These are phyloP conservation scores for Nicator chloris DNA, from an alignment of 2,113 vertebrate genomes.

Conservation along the genomic window DNA sequence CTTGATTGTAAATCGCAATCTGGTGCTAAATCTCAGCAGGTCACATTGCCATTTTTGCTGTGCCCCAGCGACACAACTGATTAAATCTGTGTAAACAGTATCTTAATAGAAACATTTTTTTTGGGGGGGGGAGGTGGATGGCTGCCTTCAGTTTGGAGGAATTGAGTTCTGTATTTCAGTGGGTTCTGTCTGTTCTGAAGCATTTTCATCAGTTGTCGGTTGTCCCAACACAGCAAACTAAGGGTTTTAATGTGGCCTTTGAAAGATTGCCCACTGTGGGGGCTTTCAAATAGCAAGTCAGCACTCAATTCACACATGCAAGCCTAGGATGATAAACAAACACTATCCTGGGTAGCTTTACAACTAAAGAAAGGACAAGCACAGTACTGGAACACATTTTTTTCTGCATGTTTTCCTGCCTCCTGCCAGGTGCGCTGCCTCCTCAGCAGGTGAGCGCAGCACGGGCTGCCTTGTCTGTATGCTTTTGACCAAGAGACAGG, in stretches of 20 bases:
- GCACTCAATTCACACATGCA: constrained; percentile 1
- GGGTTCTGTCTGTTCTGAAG: constrained; percentile 10
- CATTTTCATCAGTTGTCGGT: constrained; percentile 59
- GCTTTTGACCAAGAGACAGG: neutral
- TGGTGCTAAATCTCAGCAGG: constrained; percentile 73
- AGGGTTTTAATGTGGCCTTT: constrained; percentile 54
- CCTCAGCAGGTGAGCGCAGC: rapidly evolving
- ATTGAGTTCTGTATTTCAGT: constrained; percentile 36
- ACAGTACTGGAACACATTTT: neutral
- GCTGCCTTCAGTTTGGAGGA: constrained; percentile 46
- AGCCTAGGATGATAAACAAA: constrained; percentile 35
- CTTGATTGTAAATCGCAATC: constrained; percentile 75
- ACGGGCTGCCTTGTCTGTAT: rapidly evolving
- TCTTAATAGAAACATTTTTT: constrained; percentile 60
- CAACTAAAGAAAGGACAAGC: neutral
- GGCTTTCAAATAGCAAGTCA: constrained; percentile 45
- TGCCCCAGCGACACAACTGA: constrained; percentile 71
- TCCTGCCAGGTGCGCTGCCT: neutral
- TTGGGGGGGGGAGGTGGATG: neutral
- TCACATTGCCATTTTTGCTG: constrained; percentile 71
- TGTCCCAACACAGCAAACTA: constrained; percentile 5
- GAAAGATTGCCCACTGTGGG: neutral
- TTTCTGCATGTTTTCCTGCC: neutral
- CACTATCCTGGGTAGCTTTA: constrained; percentile 18
- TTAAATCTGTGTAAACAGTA: constrained; percentile 73